These are phyloP conservation scores for Amphilophus citrinellus DNA, from an alignment of 2,113 vertebrate species.

Conservation along the genomic window DNA sequence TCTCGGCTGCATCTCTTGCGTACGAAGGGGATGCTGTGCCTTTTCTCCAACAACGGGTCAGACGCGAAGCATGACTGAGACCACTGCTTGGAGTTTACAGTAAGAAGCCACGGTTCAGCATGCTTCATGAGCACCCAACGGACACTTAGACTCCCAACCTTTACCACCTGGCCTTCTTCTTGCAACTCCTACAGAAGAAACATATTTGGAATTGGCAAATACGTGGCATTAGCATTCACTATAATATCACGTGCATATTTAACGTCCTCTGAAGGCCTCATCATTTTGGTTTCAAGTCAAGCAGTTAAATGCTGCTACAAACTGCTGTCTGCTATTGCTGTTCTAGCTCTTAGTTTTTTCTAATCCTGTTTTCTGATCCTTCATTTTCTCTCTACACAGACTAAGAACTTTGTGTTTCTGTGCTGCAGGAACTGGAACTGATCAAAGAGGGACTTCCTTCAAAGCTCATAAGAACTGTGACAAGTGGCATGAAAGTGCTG, in stretches of 20 bases:
- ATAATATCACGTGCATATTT: too few species aligned
- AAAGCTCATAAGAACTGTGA: neutral
- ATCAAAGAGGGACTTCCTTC: neutral
- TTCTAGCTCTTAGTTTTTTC: too few species aligned
- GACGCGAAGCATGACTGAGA: neutral
- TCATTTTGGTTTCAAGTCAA: too few species aligned
- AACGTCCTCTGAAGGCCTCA: too few species aligned
- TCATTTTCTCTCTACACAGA: too few species aligned
- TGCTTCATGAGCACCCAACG: constrained; percentile 69
- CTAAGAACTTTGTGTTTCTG: too few species aligned
- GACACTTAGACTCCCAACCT: constrained; percentile 46
- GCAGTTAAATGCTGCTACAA: too few species aligned
- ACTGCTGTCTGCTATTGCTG: too few species aligned
- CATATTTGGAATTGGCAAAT: too few species aligned
- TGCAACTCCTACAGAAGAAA: constrained; percentile 55
- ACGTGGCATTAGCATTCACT: too few species aligned
- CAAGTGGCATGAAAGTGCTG: neutral
- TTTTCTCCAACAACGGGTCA: neutral
- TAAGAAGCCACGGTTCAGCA: constrained; percentile 71
- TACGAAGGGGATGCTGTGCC: constrained; percentile 44
- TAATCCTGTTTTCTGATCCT: too few species aligned
- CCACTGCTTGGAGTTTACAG: constrained; percentile 39
- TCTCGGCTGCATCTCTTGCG: constrained; percentile 46
- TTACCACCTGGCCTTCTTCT: constrained; percentile 57
- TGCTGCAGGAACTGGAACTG: too few species aligned